phyloP scores from a whole-genome alignment of 2,113 vertebrate genomes.

The Myotis davidii region DNA sequence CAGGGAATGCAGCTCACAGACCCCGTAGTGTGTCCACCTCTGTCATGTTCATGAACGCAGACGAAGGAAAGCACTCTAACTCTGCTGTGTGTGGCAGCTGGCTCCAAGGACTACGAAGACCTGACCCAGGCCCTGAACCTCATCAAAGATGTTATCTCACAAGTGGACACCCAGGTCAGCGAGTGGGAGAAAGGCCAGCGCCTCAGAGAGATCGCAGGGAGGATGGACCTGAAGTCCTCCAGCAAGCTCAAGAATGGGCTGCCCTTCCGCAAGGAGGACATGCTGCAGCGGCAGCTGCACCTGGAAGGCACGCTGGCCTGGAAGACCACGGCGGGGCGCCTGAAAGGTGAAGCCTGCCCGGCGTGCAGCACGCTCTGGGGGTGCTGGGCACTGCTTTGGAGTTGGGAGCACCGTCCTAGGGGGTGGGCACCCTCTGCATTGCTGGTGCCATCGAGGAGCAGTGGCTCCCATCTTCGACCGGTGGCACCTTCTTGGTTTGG shows the following conservation, averaged over 20 bases:
- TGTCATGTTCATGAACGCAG: rapidly evolving
- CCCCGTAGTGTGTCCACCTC: background rate
- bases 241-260: slow-evolving; percentile 93
- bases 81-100: slow-evolving; percentile 82
- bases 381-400: background rate
- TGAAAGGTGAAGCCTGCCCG: slow-evolving; percentile 90
- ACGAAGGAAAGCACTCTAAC: background rate
- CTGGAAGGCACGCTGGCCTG: slow-evolving; percentile 93
- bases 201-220: slow-evolving; percentile 90
- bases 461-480: background rate
- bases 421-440: background rate
- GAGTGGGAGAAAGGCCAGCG: slow-evolving; percentile 91
- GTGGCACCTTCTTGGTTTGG: background rate
- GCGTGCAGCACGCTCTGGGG: rapidly evolving
- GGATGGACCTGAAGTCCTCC: slow-evolving; percentile 92
- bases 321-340: slow-evolving; percentile 93
- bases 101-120: slow-evolving; percentile 90
- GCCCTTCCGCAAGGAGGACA: slow-evolving; percentile 92
- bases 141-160: slow-evolving; percentile 91
- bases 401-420: background rate
- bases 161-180: slow-evolving; percentile 93
- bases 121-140: slow-evolving; percentile 89
- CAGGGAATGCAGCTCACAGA: background rate
- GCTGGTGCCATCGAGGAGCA: background rate
- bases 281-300: slow-evolving; percentile 87